phyloP scores from a whole-genome alignment of 2,113 vertebrate genomes.

The Arvicanthis niloticus region DNA sequence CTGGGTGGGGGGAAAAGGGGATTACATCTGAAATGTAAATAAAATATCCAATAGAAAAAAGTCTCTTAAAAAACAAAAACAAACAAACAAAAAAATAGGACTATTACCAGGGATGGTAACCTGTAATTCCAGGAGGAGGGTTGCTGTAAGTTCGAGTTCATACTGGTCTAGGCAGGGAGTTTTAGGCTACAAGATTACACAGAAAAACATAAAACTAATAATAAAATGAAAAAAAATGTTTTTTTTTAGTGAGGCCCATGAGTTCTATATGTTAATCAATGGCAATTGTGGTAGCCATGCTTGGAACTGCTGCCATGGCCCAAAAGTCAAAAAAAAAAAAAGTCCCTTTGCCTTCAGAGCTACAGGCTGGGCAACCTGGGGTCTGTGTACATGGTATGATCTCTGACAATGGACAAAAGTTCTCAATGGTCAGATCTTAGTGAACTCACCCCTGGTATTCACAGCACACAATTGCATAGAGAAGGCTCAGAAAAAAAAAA shows the following conservation, averaged over 20 bases:
- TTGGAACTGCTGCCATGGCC: background rate
- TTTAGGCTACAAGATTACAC: background rate
- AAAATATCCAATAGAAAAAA: too few species aligned
- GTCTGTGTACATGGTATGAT: background rate
- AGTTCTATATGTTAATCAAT: background rate
- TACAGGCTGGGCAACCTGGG: background rate
- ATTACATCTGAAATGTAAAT: too few species aligned
- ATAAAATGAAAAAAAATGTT: background rate
- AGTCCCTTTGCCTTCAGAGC: background rate
- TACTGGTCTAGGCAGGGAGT: background rate
- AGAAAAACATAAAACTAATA: background rate
- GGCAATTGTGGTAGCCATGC: background rate
- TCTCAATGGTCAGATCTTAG: background rate
- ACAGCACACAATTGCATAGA: background rate
- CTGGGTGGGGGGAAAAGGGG: too few species aligned
- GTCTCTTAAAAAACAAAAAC: too few species aligned
- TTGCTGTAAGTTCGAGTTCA: background rate
- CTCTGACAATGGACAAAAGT: background rate
- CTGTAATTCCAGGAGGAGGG: background rate
- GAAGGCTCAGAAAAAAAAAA: background rate
- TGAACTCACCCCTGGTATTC: slow-evolving; percentile 27
- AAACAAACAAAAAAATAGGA: background rate
- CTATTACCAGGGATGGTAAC: background rate
- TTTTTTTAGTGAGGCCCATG: background rate
- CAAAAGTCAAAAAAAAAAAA: too few species aligned